Evolutionary conservation across 2,113 vertebrate species (phyloP).

Genomic region (Cepphus grylle): DNA sequence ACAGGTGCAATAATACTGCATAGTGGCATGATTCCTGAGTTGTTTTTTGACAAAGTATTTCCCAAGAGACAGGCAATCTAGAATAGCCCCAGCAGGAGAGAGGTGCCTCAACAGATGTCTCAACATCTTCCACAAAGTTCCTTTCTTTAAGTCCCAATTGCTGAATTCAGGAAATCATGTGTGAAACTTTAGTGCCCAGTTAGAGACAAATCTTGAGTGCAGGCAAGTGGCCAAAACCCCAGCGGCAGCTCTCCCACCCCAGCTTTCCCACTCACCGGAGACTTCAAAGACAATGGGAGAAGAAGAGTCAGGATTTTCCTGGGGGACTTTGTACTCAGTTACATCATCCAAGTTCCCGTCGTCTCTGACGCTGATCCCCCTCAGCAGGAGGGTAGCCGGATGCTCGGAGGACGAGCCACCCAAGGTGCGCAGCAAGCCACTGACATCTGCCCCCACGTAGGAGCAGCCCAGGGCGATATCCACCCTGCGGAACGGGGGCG

Average conservation of each 20-base stretch:
- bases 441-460: conserved; percentile 50
- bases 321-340: conserved; percentile 67
- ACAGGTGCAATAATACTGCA: background rate
- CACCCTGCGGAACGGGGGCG: background rate
- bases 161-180: background rate
- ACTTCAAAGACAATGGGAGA: conserved; percentile 75
- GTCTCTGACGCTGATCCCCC: conserved; percentile 56
- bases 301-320: conserved; percentile 34
- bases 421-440: background rate
- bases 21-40: background rate
- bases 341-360: conserved; percentile 71
- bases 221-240: background rate
- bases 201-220: background rate
- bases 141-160: background rate
- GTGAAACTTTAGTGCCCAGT: background rate
- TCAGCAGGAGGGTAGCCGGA: conserved; percentile 77
- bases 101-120: background rate
- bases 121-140: background rate
- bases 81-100: background rate
- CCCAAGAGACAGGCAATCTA: background rate
- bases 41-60: background rate
- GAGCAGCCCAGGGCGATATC: conserved; percentile 79
- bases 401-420: conserved; percentile 21
- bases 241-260: background rate
- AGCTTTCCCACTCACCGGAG: conserved; percentile 66